A percentile compares a stretch with the other conserved stretches of the same genome.
These are phyloP conservation scores for Phrynocephalus forsythii DNA, from an alignment of 2,797 vertebrate species.

Conservation along the genomic window DNA sequence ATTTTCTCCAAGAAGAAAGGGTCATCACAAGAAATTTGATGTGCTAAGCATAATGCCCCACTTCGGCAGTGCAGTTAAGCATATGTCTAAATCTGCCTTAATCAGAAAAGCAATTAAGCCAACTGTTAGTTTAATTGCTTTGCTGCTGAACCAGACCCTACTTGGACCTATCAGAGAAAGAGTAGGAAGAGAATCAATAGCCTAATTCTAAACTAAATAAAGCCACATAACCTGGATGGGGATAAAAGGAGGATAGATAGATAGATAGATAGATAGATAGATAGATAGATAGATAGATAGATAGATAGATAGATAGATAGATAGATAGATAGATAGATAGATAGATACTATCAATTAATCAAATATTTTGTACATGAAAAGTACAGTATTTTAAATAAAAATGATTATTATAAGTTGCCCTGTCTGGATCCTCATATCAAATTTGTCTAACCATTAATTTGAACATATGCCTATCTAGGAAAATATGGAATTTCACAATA, in stretches of 20 bases:
- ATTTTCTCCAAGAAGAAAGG: constrained; percentile 10
- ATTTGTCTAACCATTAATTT: not conserved
- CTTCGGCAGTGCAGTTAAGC: constrained; percentile 20
- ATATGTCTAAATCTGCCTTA: not conserved
- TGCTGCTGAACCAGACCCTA: constrained; percentile 28
- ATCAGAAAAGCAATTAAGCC: constrained; percentile 41
- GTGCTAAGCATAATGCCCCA: not conserved
- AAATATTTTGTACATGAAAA: too few species aligned
- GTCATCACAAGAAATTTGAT: constrained; percentile 19
- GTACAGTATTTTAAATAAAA: too few species aligned
- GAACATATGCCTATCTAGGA: not conserved
- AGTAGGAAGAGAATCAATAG: not conserved
- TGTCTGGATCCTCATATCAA: not conserved
- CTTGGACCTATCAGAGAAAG: not conserved
- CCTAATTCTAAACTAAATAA: not conserved
- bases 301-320: too few species aligned
- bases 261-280: too few species aligned
- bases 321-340: too few species aligned
- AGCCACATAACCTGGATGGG: not conserved
- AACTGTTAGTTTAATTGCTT: constrained; percentile 32
- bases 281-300: too few species aligned
- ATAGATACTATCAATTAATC: too few species aligned
- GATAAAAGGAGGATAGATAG: not conserved
- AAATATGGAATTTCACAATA: not conserved
- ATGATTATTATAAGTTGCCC: not conserved